These are phyloP conservation scores for Peromyscus polionotus DNA, from an alignment of 2,113 vertebrate genomes.

Conservation along the genomic window DNA sequence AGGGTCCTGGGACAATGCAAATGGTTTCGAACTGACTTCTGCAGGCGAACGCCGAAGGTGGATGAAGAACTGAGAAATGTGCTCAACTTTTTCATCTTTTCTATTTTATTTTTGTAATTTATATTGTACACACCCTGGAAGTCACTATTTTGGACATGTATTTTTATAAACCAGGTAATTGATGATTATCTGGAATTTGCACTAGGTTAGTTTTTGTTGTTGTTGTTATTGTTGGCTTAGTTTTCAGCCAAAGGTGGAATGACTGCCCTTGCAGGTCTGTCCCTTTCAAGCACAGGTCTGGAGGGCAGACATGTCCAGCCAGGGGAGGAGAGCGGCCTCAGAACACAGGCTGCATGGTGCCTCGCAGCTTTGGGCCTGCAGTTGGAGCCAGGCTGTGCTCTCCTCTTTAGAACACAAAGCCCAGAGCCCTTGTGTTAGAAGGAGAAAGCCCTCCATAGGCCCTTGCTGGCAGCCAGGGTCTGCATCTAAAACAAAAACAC, in stretches of 20 bases:
- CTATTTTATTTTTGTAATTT: conserved; percentile 82
- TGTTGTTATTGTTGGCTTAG: background rate
- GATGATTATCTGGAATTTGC: conserved; percentile 68
- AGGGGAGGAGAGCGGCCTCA: background rate
- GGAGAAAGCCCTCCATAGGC: background rate
- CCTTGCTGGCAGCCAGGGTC: background rate
- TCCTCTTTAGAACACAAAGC: background rate
- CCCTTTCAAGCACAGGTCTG: background rate
- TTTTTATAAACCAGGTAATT: conserved; percentile 77
- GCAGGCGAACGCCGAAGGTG: background rate
- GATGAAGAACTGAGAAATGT: conserved; percentile 65
- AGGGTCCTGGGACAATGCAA: background rate
- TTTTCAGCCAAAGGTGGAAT: conserved; percentile 57
- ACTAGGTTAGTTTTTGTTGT: conserved; percentile 60
- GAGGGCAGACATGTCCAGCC: conserved; percentile 71
- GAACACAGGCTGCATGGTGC: background rate
- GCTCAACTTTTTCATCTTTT: conserved; percentile 72
- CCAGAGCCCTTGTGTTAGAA: background rate
- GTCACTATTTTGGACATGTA: conserved; percentile 79
- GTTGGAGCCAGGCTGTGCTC: no score
- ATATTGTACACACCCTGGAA: conserved; percentile 75
- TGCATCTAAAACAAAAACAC: background rate
- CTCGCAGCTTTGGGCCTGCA: background rate
- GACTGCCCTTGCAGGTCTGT: background rate
- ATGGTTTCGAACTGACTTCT: conserved; percentile 5